These are phyloP conservation scores for Channa striata DNA, from an alignment of 2,797 vertebrate genomes.

Conservation along the genomic window DNA sequence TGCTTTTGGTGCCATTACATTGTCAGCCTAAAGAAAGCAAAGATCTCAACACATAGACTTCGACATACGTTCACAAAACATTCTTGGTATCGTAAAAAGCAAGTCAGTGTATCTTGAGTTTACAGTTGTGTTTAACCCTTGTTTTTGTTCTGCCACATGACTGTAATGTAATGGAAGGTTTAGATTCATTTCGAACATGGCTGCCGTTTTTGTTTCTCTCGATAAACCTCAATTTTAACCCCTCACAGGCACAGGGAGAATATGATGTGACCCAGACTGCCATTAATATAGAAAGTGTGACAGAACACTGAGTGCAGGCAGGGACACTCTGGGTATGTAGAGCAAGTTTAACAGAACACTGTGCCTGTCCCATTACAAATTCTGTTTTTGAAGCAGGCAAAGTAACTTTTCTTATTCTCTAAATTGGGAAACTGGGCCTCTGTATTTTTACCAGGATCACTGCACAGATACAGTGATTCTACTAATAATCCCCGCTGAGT, in stretches of 20 bases:
- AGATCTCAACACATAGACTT: no score
- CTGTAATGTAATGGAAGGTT: no score
- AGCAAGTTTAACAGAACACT: constrained; percentile 40
- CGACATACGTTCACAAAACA: no score
- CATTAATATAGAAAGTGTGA: constrained; percentile 59
- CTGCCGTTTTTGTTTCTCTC: constrained; percentile 9
- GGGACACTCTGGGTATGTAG: constrained; percentile 28
- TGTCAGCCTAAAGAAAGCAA: no score
- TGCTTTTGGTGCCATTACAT: no score
- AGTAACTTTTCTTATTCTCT: constrained; percentile 16
- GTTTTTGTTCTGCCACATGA: no score
- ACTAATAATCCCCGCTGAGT: neutral
- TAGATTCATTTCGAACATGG: neutral
- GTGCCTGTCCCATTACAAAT: neutral
- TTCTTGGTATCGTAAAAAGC: neutral
- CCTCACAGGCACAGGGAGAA: constrained; percentile 20
- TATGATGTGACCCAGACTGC: constrained; percentile 36
- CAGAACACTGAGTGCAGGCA: constrained; percentile 31
- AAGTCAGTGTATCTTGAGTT: neutral
- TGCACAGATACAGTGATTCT: neutral
- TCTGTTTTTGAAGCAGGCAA: neutral
- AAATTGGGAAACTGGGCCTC: neutral
- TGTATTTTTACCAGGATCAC: neutral
- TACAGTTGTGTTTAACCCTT: no score
- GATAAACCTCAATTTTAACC: constrained; percentile 13